Evolutionary conservation across 2,113 vertebrate genomes (phyloP).

Genomic region (Leptobrachium leishanense): DNA sequence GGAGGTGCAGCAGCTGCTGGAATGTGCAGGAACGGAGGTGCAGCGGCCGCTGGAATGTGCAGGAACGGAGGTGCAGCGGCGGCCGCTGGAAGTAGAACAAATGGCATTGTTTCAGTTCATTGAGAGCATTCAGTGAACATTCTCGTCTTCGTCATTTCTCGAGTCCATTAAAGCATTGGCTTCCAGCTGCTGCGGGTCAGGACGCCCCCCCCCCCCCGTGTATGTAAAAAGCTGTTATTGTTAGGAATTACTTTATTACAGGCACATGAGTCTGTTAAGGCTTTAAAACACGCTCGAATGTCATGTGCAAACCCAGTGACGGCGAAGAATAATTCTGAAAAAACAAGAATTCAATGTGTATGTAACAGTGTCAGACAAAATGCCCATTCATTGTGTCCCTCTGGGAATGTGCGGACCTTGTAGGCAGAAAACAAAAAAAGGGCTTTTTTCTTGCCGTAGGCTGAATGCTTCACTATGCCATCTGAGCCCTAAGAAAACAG

Average conservation of each 20-base stretch:
- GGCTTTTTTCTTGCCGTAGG: constrained; percentile 87
- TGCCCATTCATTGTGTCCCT: constrained; percentile 92
- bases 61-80: not conserved
- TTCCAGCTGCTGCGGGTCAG: constrained; percentile 85
- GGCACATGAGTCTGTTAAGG: constrained; percentile 87
- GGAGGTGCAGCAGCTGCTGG: not conserved
- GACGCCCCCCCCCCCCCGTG: constrained; percentile 87
- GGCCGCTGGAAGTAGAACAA: constrained; percentile 48
- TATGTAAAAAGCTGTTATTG: constrained; percentile 84
- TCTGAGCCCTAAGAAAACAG: constrained; percentile 97
- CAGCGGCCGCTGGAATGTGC: not conserved
- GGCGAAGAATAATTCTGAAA: constrained; percentile 81
- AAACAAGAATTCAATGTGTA: constrained; percentile 87
- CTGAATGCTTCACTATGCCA: constrained; percentile 98
- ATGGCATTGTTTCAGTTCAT: constrained; percentile 73
- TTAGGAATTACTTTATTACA: constrained; percentile 86
- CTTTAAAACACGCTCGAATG: constrained; percentile 85
- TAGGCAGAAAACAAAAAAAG: constrained; percentile 92
- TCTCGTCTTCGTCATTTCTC: constrained; percentile 78
- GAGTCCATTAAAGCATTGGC: constrained; percentile 83
- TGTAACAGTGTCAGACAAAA: constrained; percentile 81
- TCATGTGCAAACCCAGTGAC: constrained; percentile 88
- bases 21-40: not conserved
- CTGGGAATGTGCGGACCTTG: constrained; percentile 86
- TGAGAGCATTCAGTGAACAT: constrained; percentile 74